These are phyloP conservation scores for Loriculus beryllinus DNA, from an alignment of 2,797 vertebrate species.

Conservation along the genomic window DNA sequence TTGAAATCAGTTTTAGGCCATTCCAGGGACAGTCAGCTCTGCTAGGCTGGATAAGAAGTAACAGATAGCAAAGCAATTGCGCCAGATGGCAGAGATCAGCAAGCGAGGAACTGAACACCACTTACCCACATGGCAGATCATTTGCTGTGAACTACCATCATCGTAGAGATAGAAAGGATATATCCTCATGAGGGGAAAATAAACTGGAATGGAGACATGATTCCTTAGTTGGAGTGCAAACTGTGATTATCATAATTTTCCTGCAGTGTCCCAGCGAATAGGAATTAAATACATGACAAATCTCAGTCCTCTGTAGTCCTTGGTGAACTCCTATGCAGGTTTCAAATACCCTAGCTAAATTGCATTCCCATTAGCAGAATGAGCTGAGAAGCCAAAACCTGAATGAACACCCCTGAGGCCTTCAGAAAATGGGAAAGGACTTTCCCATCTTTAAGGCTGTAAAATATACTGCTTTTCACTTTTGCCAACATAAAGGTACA, in stretches of 20 bases:
- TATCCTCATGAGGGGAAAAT: neutral
- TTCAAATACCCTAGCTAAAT: neutral
- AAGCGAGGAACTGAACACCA: neutral
- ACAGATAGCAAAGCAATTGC: slow-evolving; percentile 13
- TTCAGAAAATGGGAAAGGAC: neutral
- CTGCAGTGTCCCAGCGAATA: neutral
- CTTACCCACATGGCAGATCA: slow-evolving; percentile 24
- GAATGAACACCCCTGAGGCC: neutral
- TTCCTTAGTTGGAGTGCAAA: neutral
- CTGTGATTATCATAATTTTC: neutral
- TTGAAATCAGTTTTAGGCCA: neutral
- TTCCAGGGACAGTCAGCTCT: neutral
- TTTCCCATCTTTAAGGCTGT: neutral
- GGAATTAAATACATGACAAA: neutral
- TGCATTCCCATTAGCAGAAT: neutral
- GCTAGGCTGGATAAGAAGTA: neutral
- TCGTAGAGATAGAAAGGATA: neutral
- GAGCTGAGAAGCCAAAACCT: neutral
- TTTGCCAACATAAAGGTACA: neutral
- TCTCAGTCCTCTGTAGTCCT: neutral
- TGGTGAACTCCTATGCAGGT: neutral
- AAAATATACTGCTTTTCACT: neutral
- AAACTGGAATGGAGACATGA: neutral
- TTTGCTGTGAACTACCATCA: slow-evolving; percentile 3
- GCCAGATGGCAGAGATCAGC: slow-evolving; percentile 33